These are phyloP conservation scores for Cephonodes hylas DNA, from an alignment of 2,888 invertebrate species.

Conservation along the genomic window DNA sequence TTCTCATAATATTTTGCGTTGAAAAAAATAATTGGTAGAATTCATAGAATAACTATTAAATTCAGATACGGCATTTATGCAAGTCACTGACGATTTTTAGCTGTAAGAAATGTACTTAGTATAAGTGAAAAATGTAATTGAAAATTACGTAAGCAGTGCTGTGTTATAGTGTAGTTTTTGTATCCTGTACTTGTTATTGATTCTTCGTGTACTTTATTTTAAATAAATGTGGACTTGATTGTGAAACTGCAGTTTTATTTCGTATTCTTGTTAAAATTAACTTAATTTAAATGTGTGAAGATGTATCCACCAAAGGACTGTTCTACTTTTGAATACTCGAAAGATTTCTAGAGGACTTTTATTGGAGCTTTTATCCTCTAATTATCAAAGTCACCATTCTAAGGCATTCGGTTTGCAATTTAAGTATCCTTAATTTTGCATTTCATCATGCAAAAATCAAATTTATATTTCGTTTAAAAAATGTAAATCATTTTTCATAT, in stretches of 20 bases:
- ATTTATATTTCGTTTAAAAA: no score
- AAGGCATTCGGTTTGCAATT: no score
- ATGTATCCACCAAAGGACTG: background rate
- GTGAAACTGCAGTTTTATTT: background rate
- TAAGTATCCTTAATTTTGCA: no score
- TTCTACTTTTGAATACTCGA: no score
- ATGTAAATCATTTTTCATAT: no score
- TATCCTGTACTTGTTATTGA: background rate
- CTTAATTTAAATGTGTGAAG: background rate
- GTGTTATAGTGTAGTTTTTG: background rate
- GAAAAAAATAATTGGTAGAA: background rate
- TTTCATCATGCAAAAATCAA: no score
- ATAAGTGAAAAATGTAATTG: background rate
- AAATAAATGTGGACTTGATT: background rate
- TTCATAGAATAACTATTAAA: background rate
- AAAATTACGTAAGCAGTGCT: background rate
- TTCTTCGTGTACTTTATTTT: background rate
- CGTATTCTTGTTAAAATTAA: background rate
- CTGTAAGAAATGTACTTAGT: background rate
- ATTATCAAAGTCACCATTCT: no score
- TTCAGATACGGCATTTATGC: background rate
- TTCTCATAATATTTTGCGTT: background rate
- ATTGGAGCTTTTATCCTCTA: no score
- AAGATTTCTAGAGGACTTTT: no score
- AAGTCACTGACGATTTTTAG: constrained; percentile 1